Evolutionary conservation across 2,113 vertebrate genomes (phyloP).

Genomic region (Toxotes jaculatrix): DNA sequence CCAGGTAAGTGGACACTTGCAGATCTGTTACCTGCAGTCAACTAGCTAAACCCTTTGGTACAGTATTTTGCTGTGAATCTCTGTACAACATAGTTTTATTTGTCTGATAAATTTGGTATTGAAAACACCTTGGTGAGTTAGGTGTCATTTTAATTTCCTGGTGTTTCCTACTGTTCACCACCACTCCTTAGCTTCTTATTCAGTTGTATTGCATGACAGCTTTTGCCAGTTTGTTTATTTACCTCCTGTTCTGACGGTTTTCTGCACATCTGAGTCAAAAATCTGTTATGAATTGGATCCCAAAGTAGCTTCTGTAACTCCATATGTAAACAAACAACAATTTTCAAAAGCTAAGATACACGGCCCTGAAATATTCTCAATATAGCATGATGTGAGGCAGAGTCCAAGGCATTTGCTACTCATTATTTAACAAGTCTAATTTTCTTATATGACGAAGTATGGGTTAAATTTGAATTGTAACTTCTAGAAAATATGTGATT

Average conservation of each 20-base stretch:
- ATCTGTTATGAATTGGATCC: neutral
- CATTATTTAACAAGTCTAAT: neutral
- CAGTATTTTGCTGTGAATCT: neutral
- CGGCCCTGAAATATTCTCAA: neutral
- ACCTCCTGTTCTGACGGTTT: neutral
- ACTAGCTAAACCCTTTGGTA: neutral
- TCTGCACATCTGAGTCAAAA: neutral
- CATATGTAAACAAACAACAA: neutral
- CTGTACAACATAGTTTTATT: neutral
- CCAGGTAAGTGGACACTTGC: slow-evolving; percentile 65
- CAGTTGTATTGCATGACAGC: neutral
- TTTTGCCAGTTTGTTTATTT: too few species aligned
- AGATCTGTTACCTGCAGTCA: neutral
- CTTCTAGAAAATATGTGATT: neutral
- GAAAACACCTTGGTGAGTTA: neutral
- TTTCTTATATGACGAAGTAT: neutral
- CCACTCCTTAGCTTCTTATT: neutral
- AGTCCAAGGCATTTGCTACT: too few species aligned
- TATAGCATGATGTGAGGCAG: neutral
- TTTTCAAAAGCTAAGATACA: neutral
- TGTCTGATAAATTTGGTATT: neutral
- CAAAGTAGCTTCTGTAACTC: neutral
- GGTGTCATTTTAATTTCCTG: neutral
- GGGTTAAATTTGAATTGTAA: neutral
- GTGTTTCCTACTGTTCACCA: neutral